These are phyloP conservation scores for Prionailurus bengalensis DNA, from an alignment of 2,113 vertebrate genomes.

Conservation along the genomic window DNA sequence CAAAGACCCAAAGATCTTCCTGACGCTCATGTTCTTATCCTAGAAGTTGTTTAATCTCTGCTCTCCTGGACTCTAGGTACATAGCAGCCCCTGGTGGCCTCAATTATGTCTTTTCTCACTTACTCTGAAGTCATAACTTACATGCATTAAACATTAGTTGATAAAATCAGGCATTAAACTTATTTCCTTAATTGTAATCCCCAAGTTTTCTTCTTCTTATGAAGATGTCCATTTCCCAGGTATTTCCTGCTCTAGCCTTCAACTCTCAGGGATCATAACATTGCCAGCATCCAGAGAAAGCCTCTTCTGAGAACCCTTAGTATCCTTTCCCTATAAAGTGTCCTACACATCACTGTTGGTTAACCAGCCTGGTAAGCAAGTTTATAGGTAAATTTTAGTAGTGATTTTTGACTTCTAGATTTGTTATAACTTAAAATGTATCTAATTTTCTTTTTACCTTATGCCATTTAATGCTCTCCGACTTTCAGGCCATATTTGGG, in stretches of 20 bases:
- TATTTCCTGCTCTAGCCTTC: background rate
- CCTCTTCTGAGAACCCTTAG: background rate
- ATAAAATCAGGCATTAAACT: background rate
- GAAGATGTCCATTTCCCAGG: background rate
- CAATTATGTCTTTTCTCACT: background rate
- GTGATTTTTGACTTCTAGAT: slow-evolving; percentile 3
- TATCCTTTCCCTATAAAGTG: background rate
- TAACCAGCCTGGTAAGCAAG: background rate
- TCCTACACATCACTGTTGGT: background rate
- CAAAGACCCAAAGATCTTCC: background rate
- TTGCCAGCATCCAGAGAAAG: background rate
- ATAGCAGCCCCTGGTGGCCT: background rate
- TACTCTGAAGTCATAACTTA: background rate
- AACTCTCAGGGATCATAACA: background rate
- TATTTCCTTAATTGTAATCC: background rate
- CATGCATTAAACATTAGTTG: background rate
- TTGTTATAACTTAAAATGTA: background rate
- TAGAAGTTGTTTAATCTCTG: background rate
- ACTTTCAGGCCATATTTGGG: background rate
- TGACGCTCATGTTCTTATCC: background rate
- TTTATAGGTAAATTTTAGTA: slow-evolving; percentile 13
- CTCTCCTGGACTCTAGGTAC: background rate
- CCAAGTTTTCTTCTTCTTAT: background rate
- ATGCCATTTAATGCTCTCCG: background rate
- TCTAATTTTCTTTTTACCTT: background rate